Evolutionary conservation across 2,113 vertebrate genomes (phyloP), one percentile per base, ranked within the genome.

Genomic region (Motacilla alba): DNA sequence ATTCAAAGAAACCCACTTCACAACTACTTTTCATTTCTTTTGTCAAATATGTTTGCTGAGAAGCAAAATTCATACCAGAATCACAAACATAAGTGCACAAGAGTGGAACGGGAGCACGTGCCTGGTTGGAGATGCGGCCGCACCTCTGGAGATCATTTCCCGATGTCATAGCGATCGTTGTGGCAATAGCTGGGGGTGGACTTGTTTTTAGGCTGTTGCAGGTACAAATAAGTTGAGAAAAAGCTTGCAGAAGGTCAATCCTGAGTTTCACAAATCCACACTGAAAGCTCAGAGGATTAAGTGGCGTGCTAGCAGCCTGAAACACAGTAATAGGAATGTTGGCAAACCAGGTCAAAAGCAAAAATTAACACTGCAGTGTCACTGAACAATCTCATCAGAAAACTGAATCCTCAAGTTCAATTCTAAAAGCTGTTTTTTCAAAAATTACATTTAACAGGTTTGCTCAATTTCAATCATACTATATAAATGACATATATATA

Each of bases 121-220:
- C 99, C 99, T 99, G 99, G 93, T 98, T 98, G 44, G 99, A 99
- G 95, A 99, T 99, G 76, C 99, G 99, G 5, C 99, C 99, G 63
- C 99, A 99, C 43, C 99, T 98, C 90, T 99, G 99, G 76, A 99
- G 99, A 46, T 99, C 99, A 26, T 98, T 99, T 66, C 99, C 99
- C 0, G 99, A 99, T 2, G 99, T 98, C 97, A 99, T 98, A 47
- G 99, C 99, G 52, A 99, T 98, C 0, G 99, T 99, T 30, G 99
- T 99, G 90, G 99, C 99, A 75, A 99, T 99, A 77, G 99, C 99
- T 11, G 99, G 99, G 28, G 99, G 99, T 2, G 99, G 99, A 93
- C 99, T 99, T 72, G 99, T 99, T 96, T 99, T 99, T 6, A 99
- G 98, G 95, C 99, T 99, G 96, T 99, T 99, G 96, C 99, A 99